These are phyloP conservation scores for Neostethus bicornis DNA, from an alignment of 2,797 vertebrate species.

Conservation along the genomic window DNA sequence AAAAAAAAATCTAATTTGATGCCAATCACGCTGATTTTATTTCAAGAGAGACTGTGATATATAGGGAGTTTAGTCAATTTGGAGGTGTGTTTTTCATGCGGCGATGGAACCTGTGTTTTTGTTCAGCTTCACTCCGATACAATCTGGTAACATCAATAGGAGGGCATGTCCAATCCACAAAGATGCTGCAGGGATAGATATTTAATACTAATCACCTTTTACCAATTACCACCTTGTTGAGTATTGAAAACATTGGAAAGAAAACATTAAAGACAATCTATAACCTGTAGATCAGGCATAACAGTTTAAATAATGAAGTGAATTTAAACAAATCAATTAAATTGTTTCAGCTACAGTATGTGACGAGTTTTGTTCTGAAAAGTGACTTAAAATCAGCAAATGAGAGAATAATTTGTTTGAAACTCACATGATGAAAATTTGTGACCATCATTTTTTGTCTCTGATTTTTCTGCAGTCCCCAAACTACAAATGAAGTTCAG, in stretches of 20 bases:
- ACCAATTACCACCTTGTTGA: background rate
- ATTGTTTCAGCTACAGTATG: no score
- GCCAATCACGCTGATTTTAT: background rate
- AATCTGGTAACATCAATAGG: background rate
- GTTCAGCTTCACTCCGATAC: background rate
- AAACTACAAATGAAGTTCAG: conserved; percentile 97
- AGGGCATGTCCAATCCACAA: background rate
- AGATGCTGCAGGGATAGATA: background rate
- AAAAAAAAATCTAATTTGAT: no score
- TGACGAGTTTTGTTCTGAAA: no score
- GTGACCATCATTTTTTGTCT: background rate
- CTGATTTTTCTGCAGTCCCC: conserved; percentile 78
- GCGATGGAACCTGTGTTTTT: background rate
- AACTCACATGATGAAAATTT: background rate
- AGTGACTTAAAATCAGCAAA: background rate
- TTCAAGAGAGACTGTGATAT: no score
- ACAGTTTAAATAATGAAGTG: no score
- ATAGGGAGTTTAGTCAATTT: background rate
- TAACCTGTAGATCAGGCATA: no score
- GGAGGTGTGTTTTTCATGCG: background rate
- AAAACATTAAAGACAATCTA: no score
- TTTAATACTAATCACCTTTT: background rate
- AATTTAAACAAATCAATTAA: no score
- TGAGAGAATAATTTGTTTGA: background rate
- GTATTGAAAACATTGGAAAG: no score